Evolutionary conservation across 2,113 vertebrate genomes (phyloP), one percentile per base, ranked within the genome.

Genomic region (Aleadryas rufinucha): DNA sequence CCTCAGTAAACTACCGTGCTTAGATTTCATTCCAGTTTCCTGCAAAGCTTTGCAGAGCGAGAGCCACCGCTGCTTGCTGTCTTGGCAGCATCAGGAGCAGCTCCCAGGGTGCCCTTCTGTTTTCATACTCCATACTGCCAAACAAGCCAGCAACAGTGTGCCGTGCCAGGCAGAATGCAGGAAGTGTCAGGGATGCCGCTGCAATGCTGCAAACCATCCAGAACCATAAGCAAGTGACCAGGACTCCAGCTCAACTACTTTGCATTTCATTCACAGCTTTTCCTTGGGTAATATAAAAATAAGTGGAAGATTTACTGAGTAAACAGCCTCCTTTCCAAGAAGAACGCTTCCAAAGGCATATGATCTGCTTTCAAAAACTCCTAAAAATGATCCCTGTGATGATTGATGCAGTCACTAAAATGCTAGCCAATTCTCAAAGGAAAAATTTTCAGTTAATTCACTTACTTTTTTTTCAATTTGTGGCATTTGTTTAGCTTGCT

Each of bases 401-500:
- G 57, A 86, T 50, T 37, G 4, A 13, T 16, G 39, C 17, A 52
- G 56, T 52, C 60, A 89, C n/a, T 81, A 63, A 70, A 95, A 84
- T 74, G 39, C 16, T 21, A 86, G 42, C 30, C 59, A 65, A 33
- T 72, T 93, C 59, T 90, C 68, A 70, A 70, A 91, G 64, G n/a
- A 63, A 33, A 90, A 68, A 20, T 21, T 33, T 81, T 71, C 47
- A 52, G 47, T 50, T 59, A 77, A 89, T 78, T 84, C 10, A 52
- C 44, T 53, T 57, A 26, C 22, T n/a, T 65, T 63, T 63, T 52
- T 21, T 13, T 6, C 27, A 23, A 26, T 65, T 72, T 53, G 31
- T 23, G 72, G 26, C 31, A 47, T 93, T 91, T 93, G 71, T 96
- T 95, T 71, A 94, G 57, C 78, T 93, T 44, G 49, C 37, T 90